Conservation (phyloP, 2,888 invertebrate genomes). For the Shargacucullia verbasci region DNA sequence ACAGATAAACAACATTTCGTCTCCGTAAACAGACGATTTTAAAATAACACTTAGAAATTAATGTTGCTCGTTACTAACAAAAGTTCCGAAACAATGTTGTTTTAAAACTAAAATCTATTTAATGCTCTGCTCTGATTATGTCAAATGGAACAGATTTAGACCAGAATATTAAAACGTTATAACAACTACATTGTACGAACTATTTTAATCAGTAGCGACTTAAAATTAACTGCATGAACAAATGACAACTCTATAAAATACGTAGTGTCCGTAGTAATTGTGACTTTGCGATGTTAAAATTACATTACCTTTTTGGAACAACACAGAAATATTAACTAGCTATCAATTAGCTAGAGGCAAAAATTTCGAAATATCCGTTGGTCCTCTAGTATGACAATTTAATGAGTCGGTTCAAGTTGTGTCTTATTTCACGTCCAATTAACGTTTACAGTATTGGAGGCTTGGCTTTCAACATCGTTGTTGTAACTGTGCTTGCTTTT, state of each 20-base stretch:
- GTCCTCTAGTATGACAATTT: constrained; percentile 59
- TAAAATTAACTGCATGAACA: constrained; percentile 22
- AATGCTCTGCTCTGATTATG: background rate
- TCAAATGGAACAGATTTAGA: constrained; percentile 16
- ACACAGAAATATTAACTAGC: constrained; percentile 33
- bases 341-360: constrained; percentile 46
- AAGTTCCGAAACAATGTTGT: background rate
- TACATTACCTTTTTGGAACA: constrained; percentile 20
- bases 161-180: constrained; percentile 8
- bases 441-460: constrained; percentile 70
- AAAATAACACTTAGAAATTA: background rate
- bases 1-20: too few relatives aligned
- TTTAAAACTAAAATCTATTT: constrained; percentile 9
- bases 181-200: constrained; percentile 15
- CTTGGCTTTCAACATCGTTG: constrained; percentile 70
- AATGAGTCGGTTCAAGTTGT: constrained; percentile 62
- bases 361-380: constrained; percentile 58
- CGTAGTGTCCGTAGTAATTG: too few relatives aligned
- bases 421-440: constrained; percentile 73
- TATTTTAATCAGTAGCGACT: constrained; percentile 32
- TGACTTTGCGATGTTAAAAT: constrained; percentile 21
- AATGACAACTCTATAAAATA: constrained; percentile 8
- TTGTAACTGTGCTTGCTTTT: constrained; percentile 58
- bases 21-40: too few relatives aligned
- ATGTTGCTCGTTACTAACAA: constrained; percentile 1